Conservation (phyloP, 2,888 invertebrate species). For the Sceliomorpha sp. region DNA sequence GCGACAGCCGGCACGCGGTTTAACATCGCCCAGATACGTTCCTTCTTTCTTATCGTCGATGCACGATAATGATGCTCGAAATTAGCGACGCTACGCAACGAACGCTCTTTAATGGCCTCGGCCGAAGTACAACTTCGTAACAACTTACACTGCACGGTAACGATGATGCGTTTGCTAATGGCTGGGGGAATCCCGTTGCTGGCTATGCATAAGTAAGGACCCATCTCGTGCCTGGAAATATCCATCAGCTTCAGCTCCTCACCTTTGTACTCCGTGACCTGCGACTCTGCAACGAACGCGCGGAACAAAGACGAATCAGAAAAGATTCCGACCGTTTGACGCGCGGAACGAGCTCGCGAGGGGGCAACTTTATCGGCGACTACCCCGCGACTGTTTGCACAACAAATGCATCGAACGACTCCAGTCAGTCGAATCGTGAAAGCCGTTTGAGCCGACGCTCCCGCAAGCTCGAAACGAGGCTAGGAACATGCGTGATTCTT, state of each 20-base stretch:
- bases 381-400: constrained; percentile 11
- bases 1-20: no score
- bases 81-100: constrained; percentile 25
- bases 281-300: constrained; percentile 75
- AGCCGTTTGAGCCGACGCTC: no score
- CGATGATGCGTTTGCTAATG: constrained; percentile 92
- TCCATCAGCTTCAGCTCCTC: constrained; percentile 89
- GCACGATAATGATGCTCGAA: constrained; percentile 21
- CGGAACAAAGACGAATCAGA: constrained; percentile 33
- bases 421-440: no score
- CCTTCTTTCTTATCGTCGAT: constrained; percentile 13
- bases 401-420: no score
- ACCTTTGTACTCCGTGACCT: constrained; percentile 85
- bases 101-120: constrained; percentile 28
- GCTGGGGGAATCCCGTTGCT: constrained; percentile 93
- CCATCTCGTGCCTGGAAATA: constrained; percentile 94
- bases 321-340: not conserved
- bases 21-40: constrained; percentile 1
- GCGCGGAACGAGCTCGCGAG: not conserved
- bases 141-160: constrained; percentile 94
- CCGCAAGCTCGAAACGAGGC: no score
- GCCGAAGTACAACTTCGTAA: constrained; percentile 42
- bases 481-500: no score
- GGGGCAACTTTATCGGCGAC: constrained; percentile 3
- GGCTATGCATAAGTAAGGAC: constrained; percentile 94